A percentile compares a stretch with the other conserved stretches of the same genome.
Evolutionary conservation across 2,888 invertebrate species (phyloP).

Genomic region (Pollenia labialis): DNA sequence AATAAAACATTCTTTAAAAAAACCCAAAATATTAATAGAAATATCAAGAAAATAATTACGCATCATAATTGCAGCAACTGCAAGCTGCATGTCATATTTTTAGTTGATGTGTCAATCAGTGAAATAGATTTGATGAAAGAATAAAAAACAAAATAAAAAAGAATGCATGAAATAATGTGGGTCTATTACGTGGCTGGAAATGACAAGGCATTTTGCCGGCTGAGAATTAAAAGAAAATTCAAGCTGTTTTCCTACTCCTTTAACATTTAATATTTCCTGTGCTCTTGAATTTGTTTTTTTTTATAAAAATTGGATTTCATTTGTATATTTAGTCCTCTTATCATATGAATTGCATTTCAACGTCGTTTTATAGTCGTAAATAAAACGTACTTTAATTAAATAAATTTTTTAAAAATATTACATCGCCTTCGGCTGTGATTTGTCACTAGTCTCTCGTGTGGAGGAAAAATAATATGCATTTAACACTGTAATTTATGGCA

Average conservation of each 20-base stretch:
- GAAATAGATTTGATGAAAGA: not conserved
- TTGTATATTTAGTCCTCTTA: slow-evolving; percentile 27
- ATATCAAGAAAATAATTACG: slow-evolving; percentile 63
- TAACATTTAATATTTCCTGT: slow-evolving; percentile 21
- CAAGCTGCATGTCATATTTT: slow-evolving; percentile 69
- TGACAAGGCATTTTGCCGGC: slow-evolving; percentile 61
- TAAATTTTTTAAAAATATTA: slow-evolving; percentile 39
- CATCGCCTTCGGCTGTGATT: slow-evolving; percentile 64
- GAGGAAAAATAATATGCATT: slow-evolving; percentile 54
- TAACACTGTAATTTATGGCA: slow-evolving; percentile 71
- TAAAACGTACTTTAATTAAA: slow-evolving; percentile 53
- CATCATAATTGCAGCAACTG: slow-evolving; percentile 63
- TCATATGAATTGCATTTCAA: slow-evolving; percentile 24
- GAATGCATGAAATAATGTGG: slow-evolving; percentile 39
- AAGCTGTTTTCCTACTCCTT: slow-evolving; percentile 35
- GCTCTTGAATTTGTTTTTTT: not conserved
- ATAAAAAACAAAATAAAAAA: not conserved
- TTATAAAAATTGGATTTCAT: not conserved
- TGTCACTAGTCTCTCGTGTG: slow-evolving; percentile 65
- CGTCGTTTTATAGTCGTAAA: not conserved
- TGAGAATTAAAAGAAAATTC: slow-evolving; percentile 18
- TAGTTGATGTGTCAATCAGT: slow-evolving; percentile 68
- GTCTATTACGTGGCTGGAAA: slow-evolving; percentile 33
- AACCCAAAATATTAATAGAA: slow-evolving; percentile 42
- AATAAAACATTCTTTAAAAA: not conserved